A percentile compares a stretch with the other conserved stretches of the same genome.
Evolutionary conservation across 2,797 vertebrate genomes (phyloP).

Genomic region (Gadopsis bispinosus): DNA sequence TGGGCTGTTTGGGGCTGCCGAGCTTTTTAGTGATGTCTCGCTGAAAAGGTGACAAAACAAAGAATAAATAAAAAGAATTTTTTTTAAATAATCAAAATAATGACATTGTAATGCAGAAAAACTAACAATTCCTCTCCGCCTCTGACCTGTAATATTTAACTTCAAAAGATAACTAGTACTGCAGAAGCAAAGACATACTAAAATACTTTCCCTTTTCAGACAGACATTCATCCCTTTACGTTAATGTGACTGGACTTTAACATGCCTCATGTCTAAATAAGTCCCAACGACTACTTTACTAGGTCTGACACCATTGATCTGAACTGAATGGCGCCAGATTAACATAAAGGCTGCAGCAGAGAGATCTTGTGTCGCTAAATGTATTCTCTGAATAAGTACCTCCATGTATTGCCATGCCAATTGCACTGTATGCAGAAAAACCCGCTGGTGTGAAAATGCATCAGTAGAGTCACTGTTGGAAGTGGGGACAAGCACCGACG

Average conservation of each 20-base stretch:
- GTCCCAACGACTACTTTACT: not conserved
- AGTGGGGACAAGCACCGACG: not conserved
- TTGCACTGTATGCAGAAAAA: no score
- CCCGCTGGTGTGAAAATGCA: not conserved
- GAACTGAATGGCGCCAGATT: not conserved
- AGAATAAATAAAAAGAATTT: not conserved
- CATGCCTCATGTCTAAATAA: not conserved
- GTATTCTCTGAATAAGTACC: not conserved
- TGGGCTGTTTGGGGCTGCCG: conserved; percentile 97
- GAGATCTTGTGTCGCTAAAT: not conserved
- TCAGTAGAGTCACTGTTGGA: not conserved
- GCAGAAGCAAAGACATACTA: not conserved
- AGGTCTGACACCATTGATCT: no score
- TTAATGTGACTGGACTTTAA: not conserved
- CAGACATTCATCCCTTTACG: not conserved
- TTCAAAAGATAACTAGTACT: not conserved
- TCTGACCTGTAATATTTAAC: not conserved
- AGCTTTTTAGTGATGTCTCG: conserved; percentile 98
- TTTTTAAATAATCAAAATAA: no score
- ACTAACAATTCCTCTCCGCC: not conserved
- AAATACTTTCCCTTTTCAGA: not conserved
- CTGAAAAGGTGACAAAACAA: conserved; percentile 74
- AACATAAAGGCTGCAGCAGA: not conserved
- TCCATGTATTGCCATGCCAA: not conserved
- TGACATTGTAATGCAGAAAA: not conserved